Base-by-base conservation (phyloP, 2,888 invertebrate genomes). In the Embidobia sp. region DNA sequence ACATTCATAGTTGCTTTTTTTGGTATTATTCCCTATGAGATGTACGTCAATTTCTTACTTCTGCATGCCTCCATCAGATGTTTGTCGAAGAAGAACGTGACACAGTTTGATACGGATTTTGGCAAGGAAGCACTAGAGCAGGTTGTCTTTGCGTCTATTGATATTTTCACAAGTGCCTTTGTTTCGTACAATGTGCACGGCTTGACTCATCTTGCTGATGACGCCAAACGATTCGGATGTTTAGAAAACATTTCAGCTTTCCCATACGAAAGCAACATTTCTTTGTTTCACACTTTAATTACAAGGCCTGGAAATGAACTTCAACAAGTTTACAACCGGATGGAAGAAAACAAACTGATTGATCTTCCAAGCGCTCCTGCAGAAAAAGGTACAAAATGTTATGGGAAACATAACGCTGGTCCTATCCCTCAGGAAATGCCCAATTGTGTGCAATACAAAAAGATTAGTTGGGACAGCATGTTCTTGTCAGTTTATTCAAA, bases 101-200 rank as follows among this genome's bases (percentile, higher is more conserved):
- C 46, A 13, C 15, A 61, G 44, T 8, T 27, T 1, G 49, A 73
- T 44, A 42, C 79, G 11, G 10, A 35, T 2, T 78, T 70, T 63
- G 59, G 72, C 10, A 37, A 74, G 16, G 8, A 10, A 5, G 26
- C 46, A 1, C 7, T 64, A 4, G 11, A 19, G 8, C 16, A 7
- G 1, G 49, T 64, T 11, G 31, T 64, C n/a, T 40, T 1, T 11
- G 5, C 27, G 10, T 22, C 19, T 26, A 31, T 49, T 8, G 6
- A 29, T 31, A 22, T 80, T n/a, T 85, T 84, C 61, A 79, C 80
- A n/a, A 10, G 15, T 3, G 19, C 67, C 5, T 80, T 79, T 46
- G 44, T 82, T 7, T 75, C 81, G 0, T 83, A 85, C 53, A 85
- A 85, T 72, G 44, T 84, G 10, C 85, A 86, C 55, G 53, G 2